Evolutionary conservation across 2,113 vertebrate species (phyloP), one percentile per base, ranked within the genome.

Genomic region (Rhinichthys klamathensis): DNA sequence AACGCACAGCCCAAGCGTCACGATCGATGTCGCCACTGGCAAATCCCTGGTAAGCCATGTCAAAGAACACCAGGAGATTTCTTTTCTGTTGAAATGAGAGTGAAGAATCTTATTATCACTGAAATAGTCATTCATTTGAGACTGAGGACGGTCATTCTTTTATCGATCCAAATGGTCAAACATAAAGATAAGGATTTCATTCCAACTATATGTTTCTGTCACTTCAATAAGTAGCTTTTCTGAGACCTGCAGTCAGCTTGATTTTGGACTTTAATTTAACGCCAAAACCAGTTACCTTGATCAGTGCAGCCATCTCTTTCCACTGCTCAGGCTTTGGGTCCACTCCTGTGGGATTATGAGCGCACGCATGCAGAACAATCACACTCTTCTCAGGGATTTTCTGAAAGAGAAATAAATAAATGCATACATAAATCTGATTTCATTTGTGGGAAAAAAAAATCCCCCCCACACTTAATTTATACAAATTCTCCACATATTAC

Each of bases 21-120:
- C 95, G 94, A 89, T 99, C 93, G 9, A 96, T 97, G 89, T 99
- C 97, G 6, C 98, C 98, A 0, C 98, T 99, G 81, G 98, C 98
- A 78, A 99, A 99, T 87, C 98, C 98, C 93, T 99, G 98, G 88
- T 99, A 99, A 32, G 98, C 98, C 98, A 99, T 99, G 93, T 99
- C 98, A 11, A 99, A 99, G 92, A 97, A 99, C 7, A 94, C 95
- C 0, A 99, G 95, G 85, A 99, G 96, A 74, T 97, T 97, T 88
- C 93, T 96, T 95, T 99, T 97, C 98, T 99, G 93, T 32, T 76
- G n/a, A 73, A 49, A 44, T 41, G 1, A 69, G 74, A 70, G 12
- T 27, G 13, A 67, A 56, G 10, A 67, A 49, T 1, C 49, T 13
- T 74, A 2, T 25, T 8, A 35, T 54, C 3, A 61, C 0, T 75